A percentile compares a stretch with the other conserved stretches of the same genome.
phyloP scores from a whole-genome alignment of 2,797 vertebrate genomes.

The Sparus aurata region DNA sequence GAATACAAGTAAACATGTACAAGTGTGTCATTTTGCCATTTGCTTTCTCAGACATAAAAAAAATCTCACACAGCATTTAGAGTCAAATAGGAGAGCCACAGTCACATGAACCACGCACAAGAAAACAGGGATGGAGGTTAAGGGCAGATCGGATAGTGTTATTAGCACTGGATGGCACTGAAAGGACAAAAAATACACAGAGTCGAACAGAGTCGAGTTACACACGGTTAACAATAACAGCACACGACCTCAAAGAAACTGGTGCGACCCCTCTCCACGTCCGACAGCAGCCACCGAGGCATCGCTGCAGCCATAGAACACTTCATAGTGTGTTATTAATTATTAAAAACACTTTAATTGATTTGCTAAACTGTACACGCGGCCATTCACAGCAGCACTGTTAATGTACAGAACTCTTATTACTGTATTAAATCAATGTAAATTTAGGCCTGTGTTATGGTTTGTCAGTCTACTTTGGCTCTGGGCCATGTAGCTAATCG shows the following conservation, averaged over 20 bases:
- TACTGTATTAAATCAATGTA: neutral
- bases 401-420: constrained; percentile 4
- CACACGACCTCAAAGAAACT: constrained; percentile 81
- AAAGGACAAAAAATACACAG: constrained; percentile 82
- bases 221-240: constrained; percentile 75
- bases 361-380: constrained; percentile 8
- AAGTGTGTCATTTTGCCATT: constrained; percentile 83
- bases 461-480: constrained; percentile 19
- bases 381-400: neutral
- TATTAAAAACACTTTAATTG: constrained; percentile 6
- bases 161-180: constrained; percentile 85
- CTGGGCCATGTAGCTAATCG: constrained; percentile 7
- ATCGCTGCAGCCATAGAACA: constrained; percentile 45
- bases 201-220: constrained; percentile 71
- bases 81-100: constrained; percentile 81
- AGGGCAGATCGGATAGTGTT: constrained; percentile 78
- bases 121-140: constrained; percentile 76
- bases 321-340: neutral
- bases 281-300: constrained; percentile 50
- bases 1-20: constrained; percentile 98
- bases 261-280: constrained; percentile 71
- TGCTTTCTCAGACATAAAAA: constrained; percentile 75
- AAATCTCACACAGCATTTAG: constrained; percentile 71
- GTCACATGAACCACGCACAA: constrained; percentile 81
- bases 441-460: constrained; percentile 23